A percentile compares a stretch with the other conserved stretches of the same genome.
phyloP scores from a whole-genome alignment of 2,888 invertebrate genomes.

The Dilophus febrilis region DNA sequence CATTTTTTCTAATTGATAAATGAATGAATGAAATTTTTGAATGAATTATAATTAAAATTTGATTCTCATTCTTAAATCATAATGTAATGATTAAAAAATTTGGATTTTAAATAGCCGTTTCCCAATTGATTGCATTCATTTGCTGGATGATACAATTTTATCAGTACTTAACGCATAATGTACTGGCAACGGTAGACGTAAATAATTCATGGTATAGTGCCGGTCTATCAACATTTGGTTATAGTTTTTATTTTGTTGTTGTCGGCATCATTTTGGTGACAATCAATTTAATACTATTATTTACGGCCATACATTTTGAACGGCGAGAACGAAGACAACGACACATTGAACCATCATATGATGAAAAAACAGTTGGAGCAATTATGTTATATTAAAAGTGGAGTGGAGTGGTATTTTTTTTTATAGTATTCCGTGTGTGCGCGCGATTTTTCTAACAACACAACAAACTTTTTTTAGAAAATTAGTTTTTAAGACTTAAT shows the following conservation, averaged over 20 bases:
- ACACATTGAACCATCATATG: constrained; percentile 21
- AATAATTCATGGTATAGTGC: constrained; percentile 70
- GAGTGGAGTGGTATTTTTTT: no score
- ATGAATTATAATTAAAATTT: no score
- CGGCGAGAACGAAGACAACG: constrained; percentile 18
- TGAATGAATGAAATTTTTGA: no score
- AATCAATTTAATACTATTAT: constrained; percentile 21
- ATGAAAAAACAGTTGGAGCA: constrained; percentile 26
- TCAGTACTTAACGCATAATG: constrained; percentile 62
- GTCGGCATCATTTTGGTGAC: constrained; percentile 24
- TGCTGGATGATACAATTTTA: constrained; percentile 77
- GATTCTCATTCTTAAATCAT: no score
- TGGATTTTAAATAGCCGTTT: constrained; percentile 44
- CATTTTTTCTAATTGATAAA: no score
- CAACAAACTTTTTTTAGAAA: no score
- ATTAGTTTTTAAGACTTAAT: no score
- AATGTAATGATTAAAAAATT: neutral
- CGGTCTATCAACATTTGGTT: constrained; percentile 63
- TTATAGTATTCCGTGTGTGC: no score
- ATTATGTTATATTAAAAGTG: constrained; percentile 29
- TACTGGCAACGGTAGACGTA: constrained; percentile 62
- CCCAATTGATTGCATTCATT: constrained; percentile 54
- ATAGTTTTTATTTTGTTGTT: constrained; percentile 56
- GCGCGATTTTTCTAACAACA: no score
- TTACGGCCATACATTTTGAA: constrained; percentile 22